These are phyloP conservation scores for Macrotus californicus DNA, from an alignment of 2,113 vertebrate genomes.

Conservation along the genomic window DNA sequence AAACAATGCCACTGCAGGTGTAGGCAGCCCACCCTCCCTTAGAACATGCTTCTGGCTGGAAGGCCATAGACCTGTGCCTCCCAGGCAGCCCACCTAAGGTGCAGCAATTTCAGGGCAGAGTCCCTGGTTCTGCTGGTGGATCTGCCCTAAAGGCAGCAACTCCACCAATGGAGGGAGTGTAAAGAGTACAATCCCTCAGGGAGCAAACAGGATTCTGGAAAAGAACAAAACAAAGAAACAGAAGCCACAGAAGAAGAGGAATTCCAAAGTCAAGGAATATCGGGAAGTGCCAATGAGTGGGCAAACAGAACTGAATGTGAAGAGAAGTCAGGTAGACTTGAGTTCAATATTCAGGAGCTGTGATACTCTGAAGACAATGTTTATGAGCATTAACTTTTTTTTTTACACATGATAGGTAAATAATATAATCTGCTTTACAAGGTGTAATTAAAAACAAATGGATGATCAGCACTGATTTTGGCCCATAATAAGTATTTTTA, in stretches of 20 bases:
- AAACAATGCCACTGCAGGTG: neutral
- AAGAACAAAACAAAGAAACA: neutral
- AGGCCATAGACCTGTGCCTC: neutral
- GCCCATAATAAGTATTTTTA: neutral
- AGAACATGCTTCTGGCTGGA: neutral
- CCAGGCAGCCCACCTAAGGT: accelerated
- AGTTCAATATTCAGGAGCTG: neutral
- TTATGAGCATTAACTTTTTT: neutral
- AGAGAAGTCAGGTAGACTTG: neutral
- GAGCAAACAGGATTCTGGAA: neutral
- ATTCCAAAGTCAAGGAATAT: neutral
- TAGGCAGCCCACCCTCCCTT: neutral
- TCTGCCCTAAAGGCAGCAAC: neutral
- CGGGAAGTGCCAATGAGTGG: neutral
- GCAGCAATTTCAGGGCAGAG: neutral
- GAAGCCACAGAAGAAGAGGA: too few species aligned
- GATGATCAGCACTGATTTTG: neutral
- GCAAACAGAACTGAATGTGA: neutral
- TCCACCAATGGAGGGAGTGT: neutral
- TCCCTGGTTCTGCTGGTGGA: neutral
- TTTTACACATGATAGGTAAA: neutral
- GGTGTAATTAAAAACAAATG: neutral
- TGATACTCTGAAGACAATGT: neutral
- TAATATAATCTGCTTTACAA: neutral
- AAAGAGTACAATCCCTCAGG: neutral